Percentiles rank a stretch among this genome's conserved stretches.
Evolutionary conservation across 2,113 vertebrate genomes (phyloP).

Genomic region (Lasiurus cinereus): DNA sequence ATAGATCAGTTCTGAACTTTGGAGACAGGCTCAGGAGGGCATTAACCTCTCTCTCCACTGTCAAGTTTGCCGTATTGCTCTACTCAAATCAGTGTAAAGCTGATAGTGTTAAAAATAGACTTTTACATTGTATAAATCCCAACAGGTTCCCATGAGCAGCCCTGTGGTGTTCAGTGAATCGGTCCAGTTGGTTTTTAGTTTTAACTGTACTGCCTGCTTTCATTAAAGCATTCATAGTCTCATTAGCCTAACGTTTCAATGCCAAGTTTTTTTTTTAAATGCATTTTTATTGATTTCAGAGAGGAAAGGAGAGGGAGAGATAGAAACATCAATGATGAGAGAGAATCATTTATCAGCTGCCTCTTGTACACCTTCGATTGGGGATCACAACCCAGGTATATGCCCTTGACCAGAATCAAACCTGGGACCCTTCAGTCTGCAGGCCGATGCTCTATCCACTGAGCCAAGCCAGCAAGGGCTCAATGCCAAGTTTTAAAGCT

Average conservation of each 20-base stretch:
- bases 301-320: too few species aligned
- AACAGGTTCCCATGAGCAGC: constrained; percentile 43
- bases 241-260: constrained; percentile 54
- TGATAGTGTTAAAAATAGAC: constrained; percentile 67
- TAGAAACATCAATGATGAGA: too few species aligned
- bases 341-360: too few species aligned
- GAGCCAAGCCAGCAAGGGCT: neutral
- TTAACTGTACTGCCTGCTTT: constrained; percentile 8
- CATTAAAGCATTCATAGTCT: constrained; percentile 10
- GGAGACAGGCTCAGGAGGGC: constrained; percentile 87
- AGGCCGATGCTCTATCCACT: too few species aligned
- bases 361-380: too few species aligned
- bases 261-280: constrained; percentile 2
- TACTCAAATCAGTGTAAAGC: constrained; percentile 78
- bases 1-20: constrained; percentile 88
- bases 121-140: constrained; percentile 25
- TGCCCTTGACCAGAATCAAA: too few species aligned
- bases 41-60: constrained; percentile 87
- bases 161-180: neutral
- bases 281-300: too few species aligned
- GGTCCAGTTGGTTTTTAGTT: constrained; percentile 61
- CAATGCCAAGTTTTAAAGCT: constrained; percentile 46
- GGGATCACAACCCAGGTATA: too few species aligned
- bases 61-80: constrained; percentile 81
- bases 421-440: too few species aligned